These are phyloP conservation scores for Ypsolopha sequella DNA, from an alignment of 2,888 invertebrate species.

Conservation along the genomic window DNA sequence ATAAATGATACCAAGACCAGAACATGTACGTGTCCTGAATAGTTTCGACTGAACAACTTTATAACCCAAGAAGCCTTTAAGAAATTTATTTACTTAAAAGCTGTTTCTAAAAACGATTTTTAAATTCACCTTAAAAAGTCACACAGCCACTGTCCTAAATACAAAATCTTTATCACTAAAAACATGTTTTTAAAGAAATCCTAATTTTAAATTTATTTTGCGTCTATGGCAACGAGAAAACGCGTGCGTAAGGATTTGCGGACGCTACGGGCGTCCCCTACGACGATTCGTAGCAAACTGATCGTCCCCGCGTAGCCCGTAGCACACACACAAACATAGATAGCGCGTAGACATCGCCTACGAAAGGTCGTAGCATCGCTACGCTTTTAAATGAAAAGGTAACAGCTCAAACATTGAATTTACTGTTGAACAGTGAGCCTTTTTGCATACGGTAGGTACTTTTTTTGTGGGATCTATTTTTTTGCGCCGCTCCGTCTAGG, in stretches of 20 bases:
- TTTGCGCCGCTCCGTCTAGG: slow-evolving; percentile 3
- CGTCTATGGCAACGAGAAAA: not conserved
- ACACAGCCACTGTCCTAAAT: too few relatives aligned
- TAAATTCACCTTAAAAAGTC: too few relatives aligned
- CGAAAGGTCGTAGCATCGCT: slow-evolving; percentile 1
- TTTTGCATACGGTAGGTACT: slow-evolving; percentile 53
- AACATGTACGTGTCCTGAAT: not conserved
- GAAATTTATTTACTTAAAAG: too few relatives aligned
- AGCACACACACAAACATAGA: slow-evolving; percentile 24
- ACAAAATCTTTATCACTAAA: too few relatives aligned
- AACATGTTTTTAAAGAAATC: too few relatives aligned
- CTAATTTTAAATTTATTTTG: too few relatives aligned
- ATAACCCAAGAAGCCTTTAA: too few relatives aligned
- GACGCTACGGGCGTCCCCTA: slow-evolving; percentile 28
- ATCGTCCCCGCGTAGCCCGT: slow-evolving; percentile 17
- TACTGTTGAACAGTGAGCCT: slow-evolving; percentile 51
- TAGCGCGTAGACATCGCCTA: not conserved
- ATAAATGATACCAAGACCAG: not conserved
- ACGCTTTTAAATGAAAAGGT: slow-evolving; percentile 40
- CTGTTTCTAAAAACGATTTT: too few relatives aligned
- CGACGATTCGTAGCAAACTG: slow-evolving; percentile 46
- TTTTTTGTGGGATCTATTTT: slow-evolving; percentile 46
- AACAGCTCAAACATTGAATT: slow-evolving; percentile 27
- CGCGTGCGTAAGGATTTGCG: not conserved
- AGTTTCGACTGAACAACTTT: not conserved